Conservation (phyloP, 2,797 vertebrate species). For the Scarus forsteni region DNA sequence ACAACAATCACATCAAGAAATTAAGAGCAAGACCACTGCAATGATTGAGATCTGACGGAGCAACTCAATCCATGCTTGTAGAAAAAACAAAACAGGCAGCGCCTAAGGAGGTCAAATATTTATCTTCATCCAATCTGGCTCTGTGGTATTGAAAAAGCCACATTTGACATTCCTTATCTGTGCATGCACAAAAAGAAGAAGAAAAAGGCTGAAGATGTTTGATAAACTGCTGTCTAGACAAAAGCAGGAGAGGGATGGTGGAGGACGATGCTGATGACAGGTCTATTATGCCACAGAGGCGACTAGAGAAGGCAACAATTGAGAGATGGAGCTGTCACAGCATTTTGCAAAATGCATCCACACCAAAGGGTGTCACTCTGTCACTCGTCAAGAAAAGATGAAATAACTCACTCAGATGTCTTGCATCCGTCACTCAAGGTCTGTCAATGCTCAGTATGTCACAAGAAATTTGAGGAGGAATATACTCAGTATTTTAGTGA, state of each 20-base stretch:
- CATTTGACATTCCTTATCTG: slow-evolving; percentile 60
- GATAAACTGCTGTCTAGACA: slow-evolving; percentile 70
- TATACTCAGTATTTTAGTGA: slow-evolving; percentile 12
- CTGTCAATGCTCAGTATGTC: slow-evolving; percentile 22
- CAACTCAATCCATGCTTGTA: slow-evolving; percentile 23
- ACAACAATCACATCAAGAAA: neutral
- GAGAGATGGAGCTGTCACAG: slow-evolving; percentile 70
- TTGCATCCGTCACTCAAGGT: slow-evolving; percentile 55
- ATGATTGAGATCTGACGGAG: slow-evolving; percentile 10
- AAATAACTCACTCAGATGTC: slow-evolving; percentile 56
- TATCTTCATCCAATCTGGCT: slow-evolving; percentile 51
- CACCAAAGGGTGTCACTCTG: slow-evolving; percentile 71
- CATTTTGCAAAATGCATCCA: slow-evolving; percentile 64
- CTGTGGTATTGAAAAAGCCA: slow-evolving; percentile 48
- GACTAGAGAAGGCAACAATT: slow-evolving; percentile 63
- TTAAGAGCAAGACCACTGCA: slow-evolving; percentile 39
- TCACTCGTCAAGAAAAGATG: slow-evolving; percentile 54
- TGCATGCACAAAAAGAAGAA: neutral
- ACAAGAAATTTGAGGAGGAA: slow-evolving; percentile 22
- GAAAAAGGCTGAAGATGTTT: slow-evolving; percentile 43
- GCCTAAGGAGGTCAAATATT: slow-evolving; percentile 53
- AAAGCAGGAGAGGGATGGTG: slow-evolving; percentile 58
- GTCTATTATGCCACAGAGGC: slow-evolving; percentile 73
- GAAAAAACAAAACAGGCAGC: slow-evolving; percentile 15
- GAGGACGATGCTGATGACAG: slow-evolving; percentile 70